A percentile compares a stretch with the other conserved stretches of the same genome.
Conservation (phyloP, 1,140 invertebrate species). For the Ylistrum balloti region DNA sequence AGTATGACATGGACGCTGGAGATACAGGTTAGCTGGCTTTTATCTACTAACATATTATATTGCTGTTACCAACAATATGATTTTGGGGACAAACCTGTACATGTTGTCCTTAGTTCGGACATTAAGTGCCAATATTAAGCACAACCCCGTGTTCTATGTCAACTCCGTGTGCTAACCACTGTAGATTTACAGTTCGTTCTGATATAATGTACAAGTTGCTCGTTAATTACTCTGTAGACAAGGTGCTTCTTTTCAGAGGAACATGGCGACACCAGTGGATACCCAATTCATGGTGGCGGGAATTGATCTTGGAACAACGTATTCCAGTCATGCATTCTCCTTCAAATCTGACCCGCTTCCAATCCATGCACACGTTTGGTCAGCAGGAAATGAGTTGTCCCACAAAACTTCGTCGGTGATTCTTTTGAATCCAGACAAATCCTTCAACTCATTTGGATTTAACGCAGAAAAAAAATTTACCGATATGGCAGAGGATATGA, state of each 20-base stretch:
- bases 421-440: slow-evolving; percentile 46
- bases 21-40: no score
- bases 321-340: slow-evolving; percentile 43
- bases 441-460: slow-evolving; percentile 50
- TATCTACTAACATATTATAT: no score
- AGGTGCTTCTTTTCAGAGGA: neutral
- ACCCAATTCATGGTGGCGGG: neutral
- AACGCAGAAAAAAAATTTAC: slow-evolving; percentile 28
- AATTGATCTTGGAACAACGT: slow-evolving; percentile 45
- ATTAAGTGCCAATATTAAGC: no score
- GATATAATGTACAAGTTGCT: no score
- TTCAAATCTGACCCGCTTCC: neutral
- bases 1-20: no score
- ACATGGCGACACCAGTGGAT: neutral
- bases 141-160: no score
- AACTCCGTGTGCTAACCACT: no score
- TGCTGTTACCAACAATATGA: no score
- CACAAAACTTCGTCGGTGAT: slow-evolving; percentile 41
- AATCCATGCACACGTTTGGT: neutral
- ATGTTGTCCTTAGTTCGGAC: no score
- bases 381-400: neutral
- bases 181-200: no score
- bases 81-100: no score
- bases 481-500: neutral
- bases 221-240: no score